phyloP scores from a whole-genome alignment of 1,140 invertebrate genomes.

The Eueides isabella region DNA sequence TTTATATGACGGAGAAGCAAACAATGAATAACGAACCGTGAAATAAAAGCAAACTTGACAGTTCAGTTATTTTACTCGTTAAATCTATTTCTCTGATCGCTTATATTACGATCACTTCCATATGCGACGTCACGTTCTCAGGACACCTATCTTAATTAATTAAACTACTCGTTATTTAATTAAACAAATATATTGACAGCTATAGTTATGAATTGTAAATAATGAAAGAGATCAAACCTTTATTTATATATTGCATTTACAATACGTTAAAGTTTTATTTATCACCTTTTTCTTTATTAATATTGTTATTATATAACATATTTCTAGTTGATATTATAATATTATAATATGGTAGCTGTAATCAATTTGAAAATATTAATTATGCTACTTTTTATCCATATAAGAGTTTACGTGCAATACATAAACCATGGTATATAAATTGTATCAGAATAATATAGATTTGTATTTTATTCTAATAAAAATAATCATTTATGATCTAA shows the following conservation, averaged over 20 bases:
- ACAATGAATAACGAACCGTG: conserved; percentile 66
- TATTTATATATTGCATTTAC: not conserved
- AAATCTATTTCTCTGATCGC: conserved; percentile 10
- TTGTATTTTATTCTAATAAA: no score
- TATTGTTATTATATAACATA: not conserved
- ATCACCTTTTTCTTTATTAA: not conserved
- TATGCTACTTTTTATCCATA: no score
- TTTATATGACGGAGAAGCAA: conserved; percentile 58
- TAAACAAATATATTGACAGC: not conserved
- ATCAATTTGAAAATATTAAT: no score
- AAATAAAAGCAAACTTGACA: conserved; percentile 59
- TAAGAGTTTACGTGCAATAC: no score
- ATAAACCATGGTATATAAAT: no score
- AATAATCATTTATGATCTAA: no score
- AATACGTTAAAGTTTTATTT: not conserved
- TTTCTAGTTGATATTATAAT: no score
- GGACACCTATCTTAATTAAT: not conserved
- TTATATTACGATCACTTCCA: conserved; percentile 5
- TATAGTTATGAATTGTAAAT: not conserved
- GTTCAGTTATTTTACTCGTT: conserved; percentile 47
- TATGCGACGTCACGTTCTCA: not conserved
- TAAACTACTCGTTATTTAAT: not conserved
- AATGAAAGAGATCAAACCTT: not conserved
- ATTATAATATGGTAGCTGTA: no score
- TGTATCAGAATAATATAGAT: no score